phyloP scores from a whole-genome alignment of 2,797 vertebrate genomes.

The Tenualosa ilisha region DNA sequence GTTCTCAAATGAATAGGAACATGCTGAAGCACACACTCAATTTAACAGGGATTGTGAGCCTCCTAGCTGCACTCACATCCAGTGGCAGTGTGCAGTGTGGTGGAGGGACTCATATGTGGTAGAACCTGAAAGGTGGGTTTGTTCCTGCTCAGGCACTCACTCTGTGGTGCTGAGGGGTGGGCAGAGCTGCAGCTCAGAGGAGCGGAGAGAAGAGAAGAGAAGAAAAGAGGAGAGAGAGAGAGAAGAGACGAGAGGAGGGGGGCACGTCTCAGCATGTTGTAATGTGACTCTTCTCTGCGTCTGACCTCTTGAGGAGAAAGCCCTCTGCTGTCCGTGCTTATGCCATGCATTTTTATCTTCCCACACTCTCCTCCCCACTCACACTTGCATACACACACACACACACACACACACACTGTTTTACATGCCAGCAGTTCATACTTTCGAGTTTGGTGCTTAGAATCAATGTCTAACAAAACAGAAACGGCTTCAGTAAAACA shows the following conservation, averaged over 20 bases:
- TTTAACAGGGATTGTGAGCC: constrained; percentile 3
- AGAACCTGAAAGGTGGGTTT: constrained; percentile 57
- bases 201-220: constrained; percentile 28
- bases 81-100: neutral
- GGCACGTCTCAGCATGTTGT: constrained; percentile 49
- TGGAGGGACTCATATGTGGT: constrained; percentile 36
- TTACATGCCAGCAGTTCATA: constrained; percentile 7
- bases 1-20: constrained; percentile 22
- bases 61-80: neutral
- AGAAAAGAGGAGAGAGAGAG: neutral
- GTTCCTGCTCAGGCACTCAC: constrained; percentile 33
- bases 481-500: neutral
- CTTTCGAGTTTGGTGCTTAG: neutral
- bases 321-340: constrained; percentile 45
- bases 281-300: constrained; percentile 41
- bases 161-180: neutral
- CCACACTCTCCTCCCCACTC: constrained; percentile 14
- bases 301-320: constrained; percentile 43
- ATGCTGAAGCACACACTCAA: constrained; percentile 16
- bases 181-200: constrained; percentile 21
- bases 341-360: constrained; percentile 36
- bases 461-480: neutral
- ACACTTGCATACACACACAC: neutral
- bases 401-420: constrained; percentile 11
- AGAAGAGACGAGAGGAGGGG: constrained; percentile 39